Conservation (phyloP, 2,113 vertebrate species). For the Ciconia boyciana region DNA sequence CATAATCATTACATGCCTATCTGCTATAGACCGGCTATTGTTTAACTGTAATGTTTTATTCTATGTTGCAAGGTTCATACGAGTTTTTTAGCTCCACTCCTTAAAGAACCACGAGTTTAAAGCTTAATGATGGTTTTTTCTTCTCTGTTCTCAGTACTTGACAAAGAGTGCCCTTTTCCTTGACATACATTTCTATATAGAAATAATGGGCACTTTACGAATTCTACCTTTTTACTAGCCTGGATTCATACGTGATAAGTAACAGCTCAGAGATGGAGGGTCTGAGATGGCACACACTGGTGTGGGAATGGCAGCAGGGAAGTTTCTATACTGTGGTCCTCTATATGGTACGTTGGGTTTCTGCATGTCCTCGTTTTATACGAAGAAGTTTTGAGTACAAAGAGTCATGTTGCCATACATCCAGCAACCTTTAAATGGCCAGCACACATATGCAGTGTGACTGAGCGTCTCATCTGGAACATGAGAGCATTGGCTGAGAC, state of each 20-base stretch:
- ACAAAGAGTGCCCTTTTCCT: constrained; percentile 12
- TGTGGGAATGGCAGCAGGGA: neutral
- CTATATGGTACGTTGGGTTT: neutral
- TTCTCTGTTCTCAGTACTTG: neutral
- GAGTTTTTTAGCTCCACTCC: neutral
- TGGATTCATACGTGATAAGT: rapidly evolving
- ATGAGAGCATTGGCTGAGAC: neutral
- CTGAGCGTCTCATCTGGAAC: rapidly evolving
- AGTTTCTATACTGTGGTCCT: neutral
- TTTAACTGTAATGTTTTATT: neutral
- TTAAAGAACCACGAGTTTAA: neutral
- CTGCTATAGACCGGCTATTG: neutral
- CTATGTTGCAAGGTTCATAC: neutral
- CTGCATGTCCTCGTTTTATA: neutral
- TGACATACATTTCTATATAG: neutral
- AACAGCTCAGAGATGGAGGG: neutral
- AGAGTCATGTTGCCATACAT: neutral
- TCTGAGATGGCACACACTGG: neutral
- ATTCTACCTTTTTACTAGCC: neutral
- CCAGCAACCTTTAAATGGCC: neutral
- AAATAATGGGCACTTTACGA: neutral
- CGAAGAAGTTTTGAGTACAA: neutral
- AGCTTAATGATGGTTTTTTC: neutral
- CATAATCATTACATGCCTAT: neutral
- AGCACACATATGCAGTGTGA: neutral